phyloP scores from a whole-genome alignment of 1,140 invertebrate genomes.

The Tribolium madens region DNA sequence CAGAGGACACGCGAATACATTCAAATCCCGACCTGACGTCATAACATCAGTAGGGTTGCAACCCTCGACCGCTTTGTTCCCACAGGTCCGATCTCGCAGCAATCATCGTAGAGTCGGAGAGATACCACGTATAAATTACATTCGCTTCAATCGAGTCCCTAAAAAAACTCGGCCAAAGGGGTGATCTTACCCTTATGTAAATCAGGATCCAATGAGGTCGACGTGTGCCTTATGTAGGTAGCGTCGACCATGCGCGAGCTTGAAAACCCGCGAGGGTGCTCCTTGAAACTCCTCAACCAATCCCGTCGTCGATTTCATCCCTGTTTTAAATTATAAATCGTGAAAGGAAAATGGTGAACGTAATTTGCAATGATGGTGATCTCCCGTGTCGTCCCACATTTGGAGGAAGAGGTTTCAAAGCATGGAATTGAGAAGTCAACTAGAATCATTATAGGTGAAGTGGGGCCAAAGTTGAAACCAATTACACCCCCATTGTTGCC shows the following conservation, averaged over 20 bases:
- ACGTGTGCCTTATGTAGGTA: conserved; percentile 52
- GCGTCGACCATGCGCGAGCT: conserved; percentile 47
- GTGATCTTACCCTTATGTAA: conserved; percentile 53
- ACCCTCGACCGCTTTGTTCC: conserved; percentile 51
- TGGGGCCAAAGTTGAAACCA: conserved; percentile 61
- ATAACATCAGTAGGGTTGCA: conserved; percentile 38
- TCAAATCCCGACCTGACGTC: conserved; percentile 55
- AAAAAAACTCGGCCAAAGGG: conserved; percentile 33
- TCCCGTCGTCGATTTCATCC: conserved; percentile 45
- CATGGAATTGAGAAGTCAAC: conserved; percentile 52
- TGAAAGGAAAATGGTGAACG: conserved; percentile 18
- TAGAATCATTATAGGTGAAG: conserved; percentile 56
- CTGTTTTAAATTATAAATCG: conserved; percentile 63
- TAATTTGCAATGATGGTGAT: conserved; percentile 9
- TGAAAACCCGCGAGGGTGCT: conserved; percentile 25
- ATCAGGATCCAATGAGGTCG: conserved; percentile 48
- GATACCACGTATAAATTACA: conserved; percentile 45
- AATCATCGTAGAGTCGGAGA: conserved; percentile 53
- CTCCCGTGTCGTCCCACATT: conserved; percentile 1
- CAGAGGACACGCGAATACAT: conserved; percentile 52
- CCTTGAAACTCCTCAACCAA: conserved; percentile 59
- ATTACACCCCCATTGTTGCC: conserved; percentile 62
- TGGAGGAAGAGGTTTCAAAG: conserved; percentile 4
- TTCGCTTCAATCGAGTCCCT: conserved; percentile 33
- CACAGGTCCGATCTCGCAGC: conserved; percentile 59